These are phyloP conservation scores for Agrochola litura DNA, from an alignment of 2,888 invertebrate species.

Conservation along the genomic window DNA sequence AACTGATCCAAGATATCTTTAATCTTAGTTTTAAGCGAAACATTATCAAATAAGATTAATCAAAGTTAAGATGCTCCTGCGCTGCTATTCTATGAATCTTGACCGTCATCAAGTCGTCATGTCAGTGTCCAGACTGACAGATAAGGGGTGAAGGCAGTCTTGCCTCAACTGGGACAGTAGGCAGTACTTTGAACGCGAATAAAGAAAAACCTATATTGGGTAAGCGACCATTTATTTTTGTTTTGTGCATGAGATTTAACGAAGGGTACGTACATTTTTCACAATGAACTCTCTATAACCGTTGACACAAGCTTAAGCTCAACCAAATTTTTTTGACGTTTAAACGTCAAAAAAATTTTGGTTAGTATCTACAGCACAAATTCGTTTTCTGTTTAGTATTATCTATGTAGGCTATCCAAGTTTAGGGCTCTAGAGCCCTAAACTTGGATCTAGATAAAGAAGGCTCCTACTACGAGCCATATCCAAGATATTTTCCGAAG, in stretches of 20 bases:
- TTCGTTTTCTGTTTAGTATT: not conserved
- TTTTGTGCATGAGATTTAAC: not conserved
- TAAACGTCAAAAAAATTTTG: too few relatives aligned
- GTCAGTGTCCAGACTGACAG: slow-evolving; percentile 13
- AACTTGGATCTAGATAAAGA: too few relatives aligned
- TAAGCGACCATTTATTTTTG: not conserved
- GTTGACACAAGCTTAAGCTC: too few relatives aligned
- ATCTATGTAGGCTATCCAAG: too few relatives aligned
- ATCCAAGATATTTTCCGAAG: not conserved
- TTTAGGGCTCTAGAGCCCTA: too few relatives aligned
- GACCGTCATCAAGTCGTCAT: slow-evolving; percentile 29
- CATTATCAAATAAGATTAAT: not conserved
- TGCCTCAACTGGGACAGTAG: too few relatives aligned
- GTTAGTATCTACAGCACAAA: not conserved
- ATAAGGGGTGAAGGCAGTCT: not conserved
- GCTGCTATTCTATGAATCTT: slow-evolving; percentile 3
- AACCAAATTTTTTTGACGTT: too few relatives aligned
- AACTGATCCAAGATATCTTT: not conserved
- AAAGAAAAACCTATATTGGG: not conserved
- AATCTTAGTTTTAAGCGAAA: not conserved
- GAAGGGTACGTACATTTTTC: not conserved
- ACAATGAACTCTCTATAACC: too few relatives aligned
- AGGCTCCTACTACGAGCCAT: too few relatives aligned
- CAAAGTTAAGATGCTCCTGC: slow-evolving; percentile 22
- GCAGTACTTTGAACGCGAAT: not conserved